Evolutionary conservation across 2,113 vertebrate species (phyloP).

Genomic region (Actenoides hombroni): DNA sequence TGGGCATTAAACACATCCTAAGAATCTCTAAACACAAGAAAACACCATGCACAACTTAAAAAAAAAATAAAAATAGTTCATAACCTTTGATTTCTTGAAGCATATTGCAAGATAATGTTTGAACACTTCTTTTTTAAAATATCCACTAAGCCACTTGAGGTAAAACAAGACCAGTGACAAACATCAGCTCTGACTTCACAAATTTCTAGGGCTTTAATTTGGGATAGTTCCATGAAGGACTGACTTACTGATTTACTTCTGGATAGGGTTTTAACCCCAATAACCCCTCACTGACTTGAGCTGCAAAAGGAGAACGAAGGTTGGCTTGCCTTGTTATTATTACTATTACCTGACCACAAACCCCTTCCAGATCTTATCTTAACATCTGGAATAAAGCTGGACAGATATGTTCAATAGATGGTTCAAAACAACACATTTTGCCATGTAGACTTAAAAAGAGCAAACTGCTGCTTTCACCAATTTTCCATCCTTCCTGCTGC

Average conservation of each 20-base stretch:
- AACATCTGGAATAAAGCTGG: not conserved
- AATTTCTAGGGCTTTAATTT: not conserved
- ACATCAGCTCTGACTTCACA: not conserved
- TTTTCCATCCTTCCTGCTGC: not conserved
- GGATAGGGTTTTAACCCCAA: not conserved
- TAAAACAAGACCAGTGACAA: not conserved
- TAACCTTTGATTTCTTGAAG: not conserved
- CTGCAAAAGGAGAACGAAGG: not conserved
- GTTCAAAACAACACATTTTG: not conserved
- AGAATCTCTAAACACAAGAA: not conserved
- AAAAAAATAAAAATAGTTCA: not conserved
- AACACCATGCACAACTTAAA: not conserved
- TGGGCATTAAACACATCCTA: not conserved
- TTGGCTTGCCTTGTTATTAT: not conserved
- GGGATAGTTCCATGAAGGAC: not conserved
- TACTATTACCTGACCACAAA: not conserved
- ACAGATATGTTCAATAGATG: not conserved
- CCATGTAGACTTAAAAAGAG: not conserved
- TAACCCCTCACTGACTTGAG: not conserved
- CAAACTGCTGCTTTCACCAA: not conserved
- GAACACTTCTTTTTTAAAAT: not conserved
- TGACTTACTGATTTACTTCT: not conserved
- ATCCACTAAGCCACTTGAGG: not conserved
- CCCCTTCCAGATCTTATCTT: not conserved
- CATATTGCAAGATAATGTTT: not conserved